Percentiles rank a stretch among this genome's conserved stretches.
phyloP scores from a whole-genome alignment of 2,113 vertebrate species.

The Cepphus grylle region DNA sequence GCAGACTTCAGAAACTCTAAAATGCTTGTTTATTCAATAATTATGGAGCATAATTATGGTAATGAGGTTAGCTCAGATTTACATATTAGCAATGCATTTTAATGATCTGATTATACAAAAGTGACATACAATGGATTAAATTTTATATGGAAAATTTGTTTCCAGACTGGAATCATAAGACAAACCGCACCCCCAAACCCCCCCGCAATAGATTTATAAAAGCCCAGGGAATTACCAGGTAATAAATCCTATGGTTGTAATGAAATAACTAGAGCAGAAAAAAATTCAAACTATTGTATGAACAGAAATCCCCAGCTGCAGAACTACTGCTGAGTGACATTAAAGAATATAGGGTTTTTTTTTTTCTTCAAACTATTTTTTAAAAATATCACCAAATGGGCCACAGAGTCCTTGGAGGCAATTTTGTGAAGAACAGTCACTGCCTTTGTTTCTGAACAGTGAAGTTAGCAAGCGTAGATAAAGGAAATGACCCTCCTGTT shows the following conservation, averaged over 20 bases:
- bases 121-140: slow-evolving; percentile 66
- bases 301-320: slow-evolving; percentile 45
- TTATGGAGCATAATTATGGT: slow-evolving; percentile 69
- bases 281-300: slow-evolving; percentile 47
- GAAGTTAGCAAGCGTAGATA: slow-evolving; percentile 15
- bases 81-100: slow-evolving; percentile 77
- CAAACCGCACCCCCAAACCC: neutral
- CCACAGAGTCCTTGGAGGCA: slow-evolving; percentile 26
- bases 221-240: slow-evolving; percentile 56
- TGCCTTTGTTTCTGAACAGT: slow-evolving; percentile 52
- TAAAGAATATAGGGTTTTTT: slow-evolving; percentile 1
- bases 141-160: slow-evolving; percentile 57
- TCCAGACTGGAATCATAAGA: slow-evolving; percentile 47
- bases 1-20: slow-evolving; percentile 50
- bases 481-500: slow-evolving; percentile 56
- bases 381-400: slow-evolving; percentile 35
- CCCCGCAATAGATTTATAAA: slow-evolving; percentile 42
- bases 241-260: slow-evolving; percentile 65
- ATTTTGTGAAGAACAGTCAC: neutral
- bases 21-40: slow-evolving; percentile 71
- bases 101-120: slow-evolving; percentile 73
- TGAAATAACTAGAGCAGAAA: slow-evolving; percentile 65
- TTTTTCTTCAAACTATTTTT: slow-evolving; percentile 27
- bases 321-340: slow-evolving; percentile 42
- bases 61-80: slow-evolving; percentile 70